Evolutionary conservation across 2,797 vertebrate genomes (phyloP).

Genomic region (Toxotes lorentzi): DNA sequence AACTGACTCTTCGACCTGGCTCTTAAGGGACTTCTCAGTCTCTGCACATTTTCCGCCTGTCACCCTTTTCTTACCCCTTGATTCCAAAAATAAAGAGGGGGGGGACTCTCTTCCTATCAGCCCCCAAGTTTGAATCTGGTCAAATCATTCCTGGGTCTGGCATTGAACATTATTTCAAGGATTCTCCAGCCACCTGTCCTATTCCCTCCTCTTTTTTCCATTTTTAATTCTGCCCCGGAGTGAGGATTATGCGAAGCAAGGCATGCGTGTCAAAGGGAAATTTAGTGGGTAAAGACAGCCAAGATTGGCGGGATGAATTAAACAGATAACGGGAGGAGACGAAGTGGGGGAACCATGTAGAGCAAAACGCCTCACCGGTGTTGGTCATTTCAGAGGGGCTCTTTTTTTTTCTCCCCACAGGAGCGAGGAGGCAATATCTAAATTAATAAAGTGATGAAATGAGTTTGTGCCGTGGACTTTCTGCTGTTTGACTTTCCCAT

Average conservation of each 20-base stretch:
- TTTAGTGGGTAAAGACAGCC: slow-evolving; percentile 90
- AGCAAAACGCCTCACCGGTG: slow-evolving; percentile 86
- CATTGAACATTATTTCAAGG: slow-evolving; percentile 88
- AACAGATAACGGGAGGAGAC: slow-evolving; percentile 87
- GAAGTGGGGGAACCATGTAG: slow-evolving; percentile 84
- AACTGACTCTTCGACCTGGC: slow-evolving; percentile 65
- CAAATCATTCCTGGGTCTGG: slow-evolving; percentile 82
- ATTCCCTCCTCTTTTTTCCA: slow-evolving; percentile 81
- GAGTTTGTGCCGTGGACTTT: slow-evolving; percentile 90
- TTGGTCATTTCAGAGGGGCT: slow-evolving; percentile 87
- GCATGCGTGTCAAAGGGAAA: slow-evolving; percentile 92
- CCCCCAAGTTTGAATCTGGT: slow-evolving; percentile 81
- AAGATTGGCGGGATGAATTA: slow-evolving; percentile 91
- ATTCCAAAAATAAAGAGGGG: slow-evolving; percentile 74
- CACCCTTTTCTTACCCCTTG: slow-evolving; percentile 76
- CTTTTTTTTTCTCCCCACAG: slow-evolving; percentile 78
- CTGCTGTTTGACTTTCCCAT: slow-evolving; percentile 92
- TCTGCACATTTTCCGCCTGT: slow-evolving; percentile 77
- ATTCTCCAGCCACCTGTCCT: slow-evolving; percentile 87
- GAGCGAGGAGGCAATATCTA: slow-evolving; percentile 87
- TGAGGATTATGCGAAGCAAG: slow-evolving; percentile 90
- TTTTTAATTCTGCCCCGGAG: slow-evolving; percentile 89
- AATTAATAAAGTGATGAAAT: slow-evolving; percentile 91
- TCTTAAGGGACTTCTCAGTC: slow-evolving; percentile 74
- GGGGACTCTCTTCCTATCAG: slow-evolving; percentile 66